Conservation (phyloP, 2,888 invertebrate species). For the Arctia plantaginis region DNA sequence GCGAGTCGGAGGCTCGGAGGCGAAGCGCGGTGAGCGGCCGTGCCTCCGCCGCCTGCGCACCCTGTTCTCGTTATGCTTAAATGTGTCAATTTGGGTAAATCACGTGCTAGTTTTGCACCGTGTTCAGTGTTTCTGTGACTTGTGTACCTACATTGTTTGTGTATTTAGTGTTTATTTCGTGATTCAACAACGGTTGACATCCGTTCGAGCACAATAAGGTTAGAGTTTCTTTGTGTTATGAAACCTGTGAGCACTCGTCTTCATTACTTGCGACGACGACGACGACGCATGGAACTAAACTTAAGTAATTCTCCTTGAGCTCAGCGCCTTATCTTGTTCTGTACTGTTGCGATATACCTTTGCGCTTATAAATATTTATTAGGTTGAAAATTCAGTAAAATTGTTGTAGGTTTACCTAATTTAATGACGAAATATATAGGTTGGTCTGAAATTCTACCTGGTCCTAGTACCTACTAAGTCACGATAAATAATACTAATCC, state of each 20-base stretch:
- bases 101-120: slow-evolving; percentile 63
- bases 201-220: slow-evolving; percentile 62
- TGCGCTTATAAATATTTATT: slow-evolving; percentile 34
- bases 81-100: slow-evolving; percentile 76
- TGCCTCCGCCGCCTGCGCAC: slow-evolving; percentile 82
- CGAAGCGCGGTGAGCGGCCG: slow-evolving; percentile 74
- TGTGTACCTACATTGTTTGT: slow-evolving; percentile 70
- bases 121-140: slow-evolving; percentile 71
- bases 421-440: background rate
- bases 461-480: background rate
- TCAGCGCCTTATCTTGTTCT: slow-evolving; percentile 68
- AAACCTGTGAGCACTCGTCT: slow-evolving; percentile 61
- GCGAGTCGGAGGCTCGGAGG: slow-evolving; percentile 76
- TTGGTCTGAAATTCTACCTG: background rate
- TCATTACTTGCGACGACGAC: slow-evolving; percentile 53
- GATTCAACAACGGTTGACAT: slow-evolving; percentile 46
- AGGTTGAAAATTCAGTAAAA: slow-evolving; percentile 23
- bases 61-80: slow-evolving; percentile 58
- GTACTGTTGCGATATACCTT: slow-evolving; percentile 31
- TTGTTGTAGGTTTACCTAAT: background rate
- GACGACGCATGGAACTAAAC: slow-evolving; percentile 64
- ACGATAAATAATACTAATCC: slow-evolving; percentile 1
- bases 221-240: slow-evolving; percentile 76
- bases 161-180: slow-evolving; percentile 64
- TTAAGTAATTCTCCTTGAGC: slow-evolving; percentile 69